Base-by-base conservation (phyloP, 92 coral and sea anemone genomes). In the Palythoa heliodiscus region DNA sequence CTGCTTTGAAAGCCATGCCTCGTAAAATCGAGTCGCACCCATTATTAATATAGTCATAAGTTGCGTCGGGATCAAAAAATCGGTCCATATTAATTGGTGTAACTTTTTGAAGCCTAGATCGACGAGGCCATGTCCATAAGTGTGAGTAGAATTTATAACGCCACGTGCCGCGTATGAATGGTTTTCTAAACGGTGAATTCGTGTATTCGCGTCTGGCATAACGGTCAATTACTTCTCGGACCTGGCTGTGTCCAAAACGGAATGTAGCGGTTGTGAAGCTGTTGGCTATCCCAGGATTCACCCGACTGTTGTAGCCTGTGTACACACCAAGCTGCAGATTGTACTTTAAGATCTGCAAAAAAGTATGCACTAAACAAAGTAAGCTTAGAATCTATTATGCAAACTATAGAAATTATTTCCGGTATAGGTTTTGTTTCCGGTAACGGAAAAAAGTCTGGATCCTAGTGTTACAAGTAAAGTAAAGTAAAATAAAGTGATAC, bases 241-340 rank as follows among this genome's bases (percentile, higher is more conserved):
- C 24, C 72, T 80, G 84, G n/a, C 84, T 80, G 73, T 80, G 84
- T 0, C 84, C 84, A 23, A 80, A 80, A 47, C 84, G 84, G 72
- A 80, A 80, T 8, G 84, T 66, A 14, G 84, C 74, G 22, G 84
- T 80, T 1, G 84, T 7, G 23, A 80, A 80, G 17, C 84, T 80
- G 84, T 80, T 80, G 0, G 61, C 52, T 24, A 80, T 80, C 3
- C 84, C 73, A 11, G 84, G 84, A 25, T 80, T 67, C 13, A 29
- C 70, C 22, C 47, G 12, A 5, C 3, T 4, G 84, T 66, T 66
- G 38, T 80, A 80, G 6, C 74, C 74, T 38, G 15, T 0, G 74
- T 64, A 80, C 11, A 52, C 39, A 2, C 47, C 73, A 37, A 80
- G 58, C 17, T 25, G 9, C 24, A 80, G 25, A 48, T 63, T 43